Evolutionary conservation across 2,113 vertebrate genomes (phyloP), one percentile per base, ranked within the genome.

Genomic region (Axis porcinus): DNA sequence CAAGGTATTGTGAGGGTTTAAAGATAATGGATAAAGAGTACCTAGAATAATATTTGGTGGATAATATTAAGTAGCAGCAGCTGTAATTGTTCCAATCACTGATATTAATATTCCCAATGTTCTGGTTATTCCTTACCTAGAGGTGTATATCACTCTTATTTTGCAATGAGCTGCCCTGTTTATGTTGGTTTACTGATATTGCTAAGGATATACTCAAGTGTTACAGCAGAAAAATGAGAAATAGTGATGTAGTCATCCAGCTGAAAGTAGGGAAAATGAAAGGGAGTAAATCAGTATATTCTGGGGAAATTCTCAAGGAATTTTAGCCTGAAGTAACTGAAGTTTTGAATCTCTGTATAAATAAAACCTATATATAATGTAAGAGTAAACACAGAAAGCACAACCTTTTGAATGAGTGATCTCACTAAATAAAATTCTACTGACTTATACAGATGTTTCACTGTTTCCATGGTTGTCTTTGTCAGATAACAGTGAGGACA

Each of bases 401-500:
- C 25, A 43, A 60, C 25, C 60, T 91, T 81, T 76, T 76, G 70
- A 76, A 70, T 58, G 70, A 93, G 45, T 87, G 47, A 90, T 58
- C 82, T 82, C 85, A 36, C 74, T 45, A 78, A 97, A 89, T 95
- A 92, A 96, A 95, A 84, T 83, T 64, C 30, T 83, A 6, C n/a
- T 88, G n/a, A 45, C 25, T 74, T 50, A 55, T 47, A 30, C 16
- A 27, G 50, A 78, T 16, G 4, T n/a, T 81, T 47, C 27, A 27
- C 50, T 47, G 15, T 58, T 88, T 85, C 11, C 45, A 17, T 81
- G 67, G n/a, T 45, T 17, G 70, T 76, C 50, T 84, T 62, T 79
- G 47, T 97, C 89, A 88, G 47, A n/a, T 84, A 67, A 50, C 81
- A 45, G 21, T 45, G 52, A 45, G 21, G 58, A 45, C 28, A 7